A percentile compares a stretch with the other conserved stretches of the same genome.
Conservation (phyloP, 2,113 vertebrate genomes). For the Centropus bengalensis region DNA sequence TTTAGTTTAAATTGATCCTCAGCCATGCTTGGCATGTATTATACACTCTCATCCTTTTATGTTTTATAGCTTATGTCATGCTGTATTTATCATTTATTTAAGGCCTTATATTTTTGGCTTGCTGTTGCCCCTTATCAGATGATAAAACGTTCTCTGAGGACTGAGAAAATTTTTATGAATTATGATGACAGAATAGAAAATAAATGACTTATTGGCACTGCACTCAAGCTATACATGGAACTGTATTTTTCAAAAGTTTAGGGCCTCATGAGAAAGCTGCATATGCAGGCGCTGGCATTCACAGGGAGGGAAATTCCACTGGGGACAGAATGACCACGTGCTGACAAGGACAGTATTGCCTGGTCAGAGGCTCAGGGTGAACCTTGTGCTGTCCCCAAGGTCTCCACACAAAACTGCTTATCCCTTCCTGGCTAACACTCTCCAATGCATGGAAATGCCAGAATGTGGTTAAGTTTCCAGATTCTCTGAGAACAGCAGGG, state of each 20-base stretch:
- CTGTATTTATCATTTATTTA: slow-evolving; percentile 50
- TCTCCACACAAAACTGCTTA: background rate
- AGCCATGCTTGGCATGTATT: slow-evolving; percentile 55
- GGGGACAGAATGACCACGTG: background rate
- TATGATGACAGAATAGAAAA: slow-evolving; percentile 24
- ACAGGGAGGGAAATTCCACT: background rate
- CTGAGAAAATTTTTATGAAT: slow-evolving; percentile 39
- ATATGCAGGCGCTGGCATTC: too few relatives aligned
- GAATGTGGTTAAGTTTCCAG: background rate
- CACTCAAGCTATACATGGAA: background rate
- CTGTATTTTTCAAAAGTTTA: background rate
- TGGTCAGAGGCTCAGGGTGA: background rate
- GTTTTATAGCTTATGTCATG: slow-evolving; percentile 57
- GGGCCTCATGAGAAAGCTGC: fast-evolving
- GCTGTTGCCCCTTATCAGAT: slow-evolving; percentile 46
- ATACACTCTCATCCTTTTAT: slow-evolving; percentile 28
- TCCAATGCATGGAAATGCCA: background rate
- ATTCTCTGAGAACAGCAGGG: background rate
- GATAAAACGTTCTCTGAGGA: slow-evolving; percentile 34
- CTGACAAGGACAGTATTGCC: background rate
- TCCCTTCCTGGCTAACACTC: background rate
- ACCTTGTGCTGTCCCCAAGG: background rate
- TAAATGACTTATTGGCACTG: slow-evolving; percentile 36
- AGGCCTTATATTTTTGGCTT: slow-evolving; percentile 51
- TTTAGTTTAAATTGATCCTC: slow-evolving; percentile 58